Conservation (phyloP, 2,888 invertebrate genomes). For the Pilophorus perplexus region DNA sequence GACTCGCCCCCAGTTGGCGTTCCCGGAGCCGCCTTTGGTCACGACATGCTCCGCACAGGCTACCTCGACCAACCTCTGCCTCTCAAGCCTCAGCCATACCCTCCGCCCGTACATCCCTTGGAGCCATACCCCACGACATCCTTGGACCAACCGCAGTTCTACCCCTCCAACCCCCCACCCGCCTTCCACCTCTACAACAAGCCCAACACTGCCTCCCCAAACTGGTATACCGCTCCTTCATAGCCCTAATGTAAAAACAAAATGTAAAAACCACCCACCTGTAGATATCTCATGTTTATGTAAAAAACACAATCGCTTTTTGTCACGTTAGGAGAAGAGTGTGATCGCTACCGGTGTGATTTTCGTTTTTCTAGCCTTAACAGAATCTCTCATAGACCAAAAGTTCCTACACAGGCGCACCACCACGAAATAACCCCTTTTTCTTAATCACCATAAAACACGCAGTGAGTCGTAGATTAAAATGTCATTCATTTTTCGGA, state of each 20-base stretch:
- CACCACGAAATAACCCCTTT: constrained; percentile 19
- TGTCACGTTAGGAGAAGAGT: neutral
- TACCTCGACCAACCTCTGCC: constrained; percentile 72
- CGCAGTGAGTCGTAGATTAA: too few relatives aligned
- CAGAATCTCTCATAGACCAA: too few relatives aligned
- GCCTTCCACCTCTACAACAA: constrained; percentile 86
- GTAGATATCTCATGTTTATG: constrained; percentile 40
- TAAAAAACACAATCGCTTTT: neutral
- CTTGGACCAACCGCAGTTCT: constrained; percentile 81
- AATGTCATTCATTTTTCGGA: too few relatives aligned
- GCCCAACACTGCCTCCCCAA: constrained; percentile 59
- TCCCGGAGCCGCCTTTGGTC: constrained; percentile 28
- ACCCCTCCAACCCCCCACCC: constrained; percentile 58
- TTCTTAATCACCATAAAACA: too few relatives aligned
- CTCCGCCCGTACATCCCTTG: constrained; percentile 57
- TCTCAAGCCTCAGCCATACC: constrained; percentile 86
- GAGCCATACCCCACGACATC: constrained; percentile 64
- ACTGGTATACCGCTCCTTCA: constrained; percentile 77
- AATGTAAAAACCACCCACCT: constrained; percentile 34
- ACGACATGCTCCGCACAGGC: constrained; percentile 59
- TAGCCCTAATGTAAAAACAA: constrained; percentile 55
- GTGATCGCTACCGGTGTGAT: too few relatives aligned
- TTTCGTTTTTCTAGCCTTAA: too few relatives aligned
- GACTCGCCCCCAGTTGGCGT: constrained; percentile 47
- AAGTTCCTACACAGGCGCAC: too few relatives aligned